Conservation (phyloP, 2,797 vertebrate species). For the Paedocypris micromegethes region DNA sequence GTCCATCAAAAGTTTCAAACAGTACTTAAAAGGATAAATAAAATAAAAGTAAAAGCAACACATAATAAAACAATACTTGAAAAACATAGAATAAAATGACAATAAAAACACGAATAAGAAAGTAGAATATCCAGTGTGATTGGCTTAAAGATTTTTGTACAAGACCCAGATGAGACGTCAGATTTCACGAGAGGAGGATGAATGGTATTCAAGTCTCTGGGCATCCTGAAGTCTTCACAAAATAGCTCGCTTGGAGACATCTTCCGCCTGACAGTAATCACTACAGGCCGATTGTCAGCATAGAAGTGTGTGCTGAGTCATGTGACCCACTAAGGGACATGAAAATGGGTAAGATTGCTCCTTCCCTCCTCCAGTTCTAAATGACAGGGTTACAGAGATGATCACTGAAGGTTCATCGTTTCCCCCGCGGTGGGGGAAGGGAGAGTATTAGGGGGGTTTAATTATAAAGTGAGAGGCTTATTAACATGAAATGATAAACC, state of each 20-base stretch:
- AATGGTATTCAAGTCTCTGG: neutral
- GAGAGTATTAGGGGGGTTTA: slow-evolving; percentile 37
- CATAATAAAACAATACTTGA: too few relatives aligned
- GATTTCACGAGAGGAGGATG: neutral
- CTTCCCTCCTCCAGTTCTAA: slow-evolving; percentile 27
- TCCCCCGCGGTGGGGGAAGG: slow-evolving; percentile 26
- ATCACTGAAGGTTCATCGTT: slow-evolving; percentile 37
- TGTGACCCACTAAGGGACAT: slow-evolving; percentile 35
- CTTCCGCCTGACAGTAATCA: slow-evolving; percentile 48
- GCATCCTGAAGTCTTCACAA: too few relatives aligned
- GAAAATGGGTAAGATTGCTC: slow-evolving; percentile 27
- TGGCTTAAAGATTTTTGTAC: neutral
- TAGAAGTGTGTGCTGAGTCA: slow-evolving; percentile 36
- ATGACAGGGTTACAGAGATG: slow-evolving; percentile 37
- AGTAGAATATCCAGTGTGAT: too few relatives aligned
- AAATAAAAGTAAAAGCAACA: too few relatives aligned
- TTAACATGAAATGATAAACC: slow-evolving; percentile 44
- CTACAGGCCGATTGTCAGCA: slow-evolving; percentile 34
- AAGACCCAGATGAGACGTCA: neutral
- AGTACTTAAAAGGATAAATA: too few relatives aligned
- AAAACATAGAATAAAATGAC: too few relatives aligned
- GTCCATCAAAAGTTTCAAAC: too few relatives aligned
- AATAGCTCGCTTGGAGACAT: slow-evolving; percentile 5
- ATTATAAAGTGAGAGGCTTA: slow-evolving; percentile 47
- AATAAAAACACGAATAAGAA: too few relatives aligned